Base-by-base conservation (phyloP, 2,113 vertebrate species). In the Alethe castanea region DNA sequence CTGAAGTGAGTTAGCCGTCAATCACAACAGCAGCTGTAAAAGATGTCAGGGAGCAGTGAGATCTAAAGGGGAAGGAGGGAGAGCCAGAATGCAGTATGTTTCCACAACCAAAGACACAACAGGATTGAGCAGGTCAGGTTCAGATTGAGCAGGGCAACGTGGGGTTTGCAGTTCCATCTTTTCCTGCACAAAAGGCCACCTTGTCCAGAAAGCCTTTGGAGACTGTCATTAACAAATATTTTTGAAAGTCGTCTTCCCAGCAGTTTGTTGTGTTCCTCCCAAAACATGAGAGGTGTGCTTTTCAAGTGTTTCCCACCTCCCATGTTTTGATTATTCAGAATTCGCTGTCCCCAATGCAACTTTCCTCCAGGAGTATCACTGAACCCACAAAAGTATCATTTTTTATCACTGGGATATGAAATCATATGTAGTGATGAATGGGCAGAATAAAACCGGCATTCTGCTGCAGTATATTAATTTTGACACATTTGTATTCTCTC, bases 401-500 rank as follows among this genome's bases (percentile, higher is more conserved):
- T 90, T 82, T 90, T 57, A 66, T 74, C 69, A 78, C 33, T 14
- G 45, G 20, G 29, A 54, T 71, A 84, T 24, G 60, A 94, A 96
- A 88, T 71, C 59, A 66, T 36, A 44, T 19, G 8, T 38, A 72
- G 18, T 93, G 87, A 96, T 92, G 56, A 77, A 95, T 90, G n/a
- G 35, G 57, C 56, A 53, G 69, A 74, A 84, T 85, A 88, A 95
- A 96, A 79, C 45, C 48, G 45, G 48, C 64, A 64, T 93, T 94
- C 70, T 82, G 28, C 7, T 78, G 82, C 61, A 86, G 22, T 47
- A n/a, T 72, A 94, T 97, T 97, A 31, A 96, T 97, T 96, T 91
- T 96, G 45, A 20, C 29, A 81, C 45, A 65, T 86, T 95, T 88
- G 28, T 79, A 57, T 91, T 66, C 54, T 50, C 15, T 95, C 81